Evolutionary conservation across 2,888 invertebrate genomes (phyloP), one percentile per base, ranked within the genome.

Genomic region (Polietes domitor): DNA sequence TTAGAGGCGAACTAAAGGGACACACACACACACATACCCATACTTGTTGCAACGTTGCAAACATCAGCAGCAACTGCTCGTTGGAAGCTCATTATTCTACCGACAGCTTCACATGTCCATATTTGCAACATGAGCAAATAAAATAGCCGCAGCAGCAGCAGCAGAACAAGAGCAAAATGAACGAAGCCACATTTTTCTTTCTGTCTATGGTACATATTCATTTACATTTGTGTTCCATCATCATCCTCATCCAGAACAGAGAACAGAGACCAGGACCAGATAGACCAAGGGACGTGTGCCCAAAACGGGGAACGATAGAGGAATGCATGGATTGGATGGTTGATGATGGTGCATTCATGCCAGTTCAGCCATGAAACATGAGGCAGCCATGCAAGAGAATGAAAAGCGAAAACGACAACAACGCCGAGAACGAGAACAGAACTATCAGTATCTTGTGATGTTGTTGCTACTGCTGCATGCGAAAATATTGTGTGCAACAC

Each of bases 361-460:
- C 41, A 32, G 10, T 41, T 7, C 41, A 41, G 12, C 15, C 41
- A 41, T 32, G 32, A 4, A 41, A 41, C 41, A 5, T 5, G n/a
- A 47, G 9, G 32, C 55, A 55, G 19, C 61, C 26, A 61, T 21
- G 32, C 28, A 28, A 61, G 24, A 32, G 28, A 26, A 26, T 28
- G 28, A 61, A 61, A 61, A 61, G 37, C 28, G 61, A 28, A 28
- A 61, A 61, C n/a, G 26, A 10, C 28, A 32, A 61, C 9, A 61
- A 61, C 28, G 28, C 28, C 28, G 61, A 61, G 61, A 61, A 61
- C 47, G 47, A 12, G n/a, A 47, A 15, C n/a, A n/a, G n/a, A n/a
- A n/a, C n/a, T n/a, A n/a, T n/a, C n/a, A n/a, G 15, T 41, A 47
- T 47, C 6, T 37, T 47, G 47, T 15, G 15, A 4, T 15, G 47